Evolutionary conservation across 2,113 vertebrate species (phyloP).

Genomic region (Eulacestoma nigropectus): DNA sequence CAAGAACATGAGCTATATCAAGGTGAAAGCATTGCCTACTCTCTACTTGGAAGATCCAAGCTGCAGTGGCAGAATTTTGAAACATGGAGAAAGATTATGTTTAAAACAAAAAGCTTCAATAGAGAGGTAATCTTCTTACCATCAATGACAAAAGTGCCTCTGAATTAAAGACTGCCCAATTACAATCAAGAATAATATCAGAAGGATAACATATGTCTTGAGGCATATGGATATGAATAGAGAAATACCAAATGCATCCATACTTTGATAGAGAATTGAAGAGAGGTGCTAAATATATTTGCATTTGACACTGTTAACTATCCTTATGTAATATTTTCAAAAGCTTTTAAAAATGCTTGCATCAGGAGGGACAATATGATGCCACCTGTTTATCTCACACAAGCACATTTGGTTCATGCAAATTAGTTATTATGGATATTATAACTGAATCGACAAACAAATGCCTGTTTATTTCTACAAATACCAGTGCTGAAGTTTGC

Average conservation of each 20-base stretch:
- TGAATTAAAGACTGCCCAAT: neutral
- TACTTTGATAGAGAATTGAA: neutral
- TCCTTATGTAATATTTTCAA: neutral
- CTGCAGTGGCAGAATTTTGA: neutral
- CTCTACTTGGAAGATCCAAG: neutral
- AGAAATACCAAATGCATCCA: neutral
- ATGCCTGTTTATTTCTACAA: slow-evolving; percentile 1
- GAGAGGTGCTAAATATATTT: neutral
- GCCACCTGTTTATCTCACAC: slow-evolving; percentile 14
- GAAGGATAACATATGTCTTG: neutral
- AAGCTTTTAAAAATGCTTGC: neutral
- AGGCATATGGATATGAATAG: neutral
- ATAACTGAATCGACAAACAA: neutral
- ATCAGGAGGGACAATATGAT: neutral
- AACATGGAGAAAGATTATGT: neutral
- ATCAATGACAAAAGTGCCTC: neutral
- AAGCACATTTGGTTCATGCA: neutral
- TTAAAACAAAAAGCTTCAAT: neutral
- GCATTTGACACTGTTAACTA: neutral
- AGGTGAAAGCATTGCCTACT: neutral
- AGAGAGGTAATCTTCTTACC: neutral
- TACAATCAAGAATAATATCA: neutral
- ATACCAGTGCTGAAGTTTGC: neutral
- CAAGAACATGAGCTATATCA: neutral
- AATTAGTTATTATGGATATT: neutral